Evolutionary conservation across 2,888 invertebrate species (phyloP).

Genomic region (Girardia tigrina): DNA sequence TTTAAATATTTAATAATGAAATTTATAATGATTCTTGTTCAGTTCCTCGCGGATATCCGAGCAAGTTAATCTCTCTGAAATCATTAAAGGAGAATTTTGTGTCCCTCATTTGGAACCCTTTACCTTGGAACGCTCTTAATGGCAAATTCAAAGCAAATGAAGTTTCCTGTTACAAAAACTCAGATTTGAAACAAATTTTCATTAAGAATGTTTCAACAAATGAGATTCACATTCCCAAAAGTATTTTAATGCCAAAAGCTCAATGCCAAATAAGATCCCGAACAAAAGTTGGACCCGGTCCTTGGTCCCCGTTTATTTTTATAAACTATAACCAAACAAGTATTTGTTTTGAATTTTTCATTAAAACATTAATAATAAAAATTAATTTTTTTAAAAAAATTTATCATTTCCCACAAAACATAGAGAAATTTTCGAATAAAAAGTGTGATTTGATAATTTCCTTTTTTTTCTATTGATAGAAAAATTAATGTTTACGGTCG

Average conservation of each 20-base stretch:
- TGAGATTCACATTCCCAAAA: background rate
- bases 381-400: too few relatives aligned
- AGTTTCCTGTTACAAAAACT: background rate
- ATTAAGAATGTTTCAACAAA: background rate
- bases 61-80: too few relatives aligned
- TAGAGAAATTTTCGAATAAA: too few relatives aligned
- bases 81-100: background rate
- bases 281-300: constrained; percentile 15
- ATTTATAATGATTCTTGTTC: too few relatives aligned
- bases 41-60: too few relatives aligned
- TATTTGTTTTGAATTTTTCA: background rate
- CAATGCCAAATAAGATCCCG: constrained; percentile 15
- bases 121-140: background rate
- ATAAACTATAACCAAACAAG: background rate
- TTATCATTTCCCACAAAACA: too few relatives aligned
- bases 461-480: too few relatives aligned
- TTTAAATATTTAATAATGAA: too few relatives aligned
- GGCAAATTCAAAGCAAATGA: background rate
- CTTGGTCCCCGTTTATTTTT: background rate
- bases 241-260: background rate
- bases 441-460: too few relatives aligned
- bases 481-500: too few relatives aligned
- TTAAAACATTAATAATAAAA: too few relatives aligned
- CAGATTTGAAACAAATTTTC: background rate
- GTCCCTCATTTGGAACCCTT: background rate